A percentile compares a stretch with the other conserved stretches of the same genome.
Evolutionary conservation across 2,888 invertebrate genomes (phyloP).

Genomic region (Octodonta nipae): DNA sequence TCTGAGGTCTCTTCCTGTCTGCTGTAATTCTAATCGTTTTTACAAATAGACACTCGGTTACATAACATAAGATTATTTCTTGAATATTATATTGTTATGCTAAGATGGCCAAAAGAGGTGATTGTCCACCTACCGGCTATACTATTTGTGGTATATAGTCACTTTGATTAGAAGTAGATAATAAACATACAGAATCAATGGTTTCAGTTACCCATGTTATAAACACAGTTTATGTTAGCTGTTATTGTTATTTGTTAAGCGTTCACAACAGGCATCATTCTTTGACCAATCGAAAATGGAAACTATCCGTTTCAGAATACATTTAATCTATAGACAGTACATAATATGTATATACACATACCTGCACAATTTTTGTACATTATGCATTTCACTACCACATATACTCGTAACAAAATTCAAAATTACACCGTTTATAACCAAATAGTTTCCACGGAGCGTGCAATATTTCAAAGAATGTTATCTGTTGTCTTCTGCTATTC

Average conservation of each 20-base stretch:
- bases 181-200: slow-evolving; percentile 39
- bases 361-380: slow-evolving; percentile 22
- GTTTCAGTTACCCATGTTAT: slow-evolving; percentile 37
- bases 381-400: slow-evolving; percentile 14
- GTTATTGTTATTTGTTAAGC: slow-evolving; percentile 37
- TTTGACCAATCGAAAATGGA: no score
- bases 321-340: no score
- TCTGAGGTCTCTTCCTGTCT: slow-evolving; percentile 31
- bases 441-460: slow-evolving; percentile 24
- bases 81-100: slow-evolving; percentile 40
- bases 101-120: slow-evolving; percentile 32
- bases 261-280: no score
- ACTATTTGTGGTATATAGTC: slow-evolving; percentile 42
- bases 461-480: slow-evolving; percentile 20
- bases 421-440: slow-evolving; percentile 17
- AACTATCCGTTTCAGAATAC: slow-evolving; percentile 15
- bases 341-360: no score
- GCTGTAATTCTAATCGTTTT: slow-evolving; percentile 27
- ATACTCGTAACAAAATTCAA: slow-evolving; percentile 19
- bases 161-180: slow-evolving; percentile 39
- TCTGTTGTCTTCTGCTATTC: slow-evolving; percentile 17
- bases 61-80: slow-evolving; percentile 39
- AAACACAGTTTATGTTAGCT: slow-evolving; percentile 35
- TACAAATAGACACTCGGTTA: slow-evolving; percentile 40
- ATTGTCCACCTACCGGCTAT: slow-evolving; percentile 25